These are phyloP conservation scores for Dicentrarchus labrax DNA, from an alignment of 2,113 vertebrate species.

Conservation along the genomic window DNA sequence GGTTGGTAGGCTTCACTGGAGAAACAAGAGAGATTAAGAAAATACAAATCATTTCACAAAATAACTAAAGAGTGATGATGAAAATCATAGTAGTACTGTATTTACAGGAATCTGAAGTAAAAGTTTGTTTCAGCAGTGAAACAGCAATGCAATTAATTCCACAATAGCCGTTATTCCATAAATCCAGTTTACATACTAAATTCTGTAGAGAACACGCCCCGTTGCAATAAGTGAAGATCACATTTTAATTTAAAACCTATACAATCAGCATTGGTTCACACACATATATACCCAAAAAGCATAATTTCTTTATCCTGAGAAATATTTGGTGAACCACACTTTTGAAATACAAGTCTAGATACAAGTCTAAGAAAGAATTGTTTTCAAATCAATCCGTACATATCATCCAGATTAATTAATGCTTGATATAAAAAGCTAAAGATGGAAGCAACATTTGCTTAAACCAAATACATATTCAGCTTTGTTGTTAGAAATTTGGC, in stretches of 20 bases:
- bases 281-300: not conserved
- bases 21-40: slow-evolving; percentile 14
- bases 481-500: not conserved
- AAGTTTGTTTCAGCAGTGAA: not conserved
- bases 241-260: not conserved
- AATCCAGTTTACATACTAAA: not conserved
- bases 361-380: not conserved
- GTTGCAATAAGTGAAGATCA: not conserved
- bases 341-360: not conserved
- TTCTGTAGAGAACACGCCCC: not conserved
- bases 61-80: not conserved
- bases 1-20: slow-evolving; percentile 71
- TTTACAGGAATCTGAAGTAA: not conserved
- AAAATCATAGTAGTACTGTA: not conserved
- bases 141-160: not conserved
- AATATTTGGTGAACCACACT: not conserved
- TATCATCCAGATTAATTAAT: not conserved
- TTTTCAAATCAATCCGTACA: not conserved
- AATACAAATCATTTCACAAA: not conserved
- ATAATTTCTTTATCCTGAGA: not conserved
- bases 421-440: not conserved
- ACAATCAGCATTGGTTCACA: not conserved
- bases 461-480: not conserved
- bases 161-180: not conserved
- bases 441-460: not conserved